phyloP scores from a whole-genome alignment of 1,140 invertebrate genomes.

The Formica selysi region DNA sequence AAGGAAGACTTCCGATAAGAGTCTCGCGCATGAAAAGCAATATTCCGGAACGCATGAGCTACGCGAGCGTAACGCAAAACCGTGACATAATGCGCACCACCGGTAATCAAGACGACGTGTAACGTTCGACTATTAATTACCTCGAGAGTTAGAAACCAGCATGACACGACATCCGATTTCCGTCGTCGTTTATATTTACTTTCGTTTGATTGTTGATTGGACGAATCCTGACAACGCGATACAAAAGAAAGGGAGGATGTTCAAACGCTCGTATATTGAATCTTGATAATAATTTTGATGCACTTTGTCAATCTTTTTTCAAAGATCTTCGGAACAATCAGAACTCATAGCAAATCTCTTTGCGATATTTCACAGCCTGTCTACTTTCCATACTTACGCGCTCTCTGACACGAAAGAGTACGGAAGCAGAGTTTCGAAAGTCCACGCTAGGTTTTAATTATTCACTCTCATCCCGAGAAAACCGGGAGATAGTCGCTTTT shows the following conservation, averaged over 20 bases:
- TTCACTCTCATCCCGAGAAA: not conserved
- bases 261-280: not conserved
- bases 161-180: not conserved
- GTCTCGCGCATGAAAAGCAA: constrained; percentile 37
- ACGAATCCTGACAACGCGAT: not conserved
- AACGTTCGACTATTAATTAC: constrained; percentile 48
- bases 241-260: not conserved
- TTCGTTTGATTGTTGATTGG: not conserved
- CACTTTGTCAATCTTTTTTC: not conserved
- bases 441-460: not conserved
- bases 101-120: not conserved
- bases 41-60: constrained; percentile 38
- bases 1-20: constrained; percentile 58
- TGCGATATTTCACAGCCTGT: constrained; percentile 1
- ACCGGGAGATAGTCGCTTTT: constrained; percentile 26
- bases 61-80: constrained; percentile 2
- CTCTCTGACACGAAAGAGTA: not conserved
- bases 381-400: not conserved
- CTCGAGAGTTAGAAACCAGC: not conserved
- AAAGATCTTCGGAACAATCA: constrained; percentile 3
- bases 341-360: not conserved
- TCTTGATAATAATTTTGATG: constrained; percentile 9
- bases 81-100: constrained; percentile 42
- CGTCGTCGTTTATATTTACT: not conserved
- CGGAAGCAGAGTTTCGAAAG: not conserved